These are phyloP conservation scores for Pseudoatta argentina DNA, from an alignment of 1,140 invertebrate genomes.

Conservation along the genomic window DNA sequence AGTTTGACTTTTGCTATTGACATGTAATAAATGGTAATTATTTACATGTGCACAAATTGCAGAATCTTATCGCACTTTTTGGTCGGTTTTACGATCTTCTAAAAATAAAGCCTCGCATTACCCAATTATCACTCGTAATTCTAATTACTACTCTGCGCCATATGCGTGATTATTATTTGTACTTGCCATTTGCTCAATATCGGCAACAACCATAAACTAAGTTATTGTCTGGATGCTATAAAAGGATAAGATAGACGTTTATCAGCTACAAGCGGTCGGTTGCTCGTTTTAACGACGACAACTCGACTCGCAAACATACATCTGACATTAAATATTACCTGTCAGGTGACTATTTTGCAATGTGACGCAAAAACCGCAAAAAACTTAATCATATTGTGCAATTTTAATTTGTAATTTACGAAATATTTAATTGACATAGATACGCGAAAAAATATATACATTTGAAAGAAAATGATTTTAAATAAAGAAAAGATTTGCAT, in stretches of 20 bases:
- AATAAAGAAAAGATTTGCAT: background rate
- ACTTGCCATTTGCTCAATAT: conserved; percentile 78
- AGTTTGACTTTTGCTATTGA: background rate
- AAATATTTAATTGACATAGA: conserved; percentile 3
- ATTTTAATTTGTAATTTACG: conserved; percentile 6
- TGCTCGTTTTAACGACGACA: conserved; percentile 72
- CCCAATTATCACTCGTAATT: conserved; percentile 38
- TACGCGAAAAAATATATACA: background rate
- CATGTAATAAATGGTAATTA: conserved; percentile 24
- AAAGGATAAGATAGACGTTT: conserved; percentile 83
- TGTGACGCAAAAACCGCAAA: conserved; percentile 1
- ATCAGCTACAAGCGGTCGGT: conserved; percentile 78
- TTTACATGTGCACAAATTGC: conserved; percentile 9
- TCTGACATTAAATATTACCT: conserved; percentile 64
- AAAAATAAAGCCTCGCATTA: conserved; percentile 1
- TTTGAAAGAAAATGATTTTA: background rate
- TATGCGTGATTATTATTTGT: conserved; percentile 76
- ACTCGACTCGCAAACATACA: conserved; percentile 54
- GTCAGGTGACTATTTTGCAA: conserved; percentile 15
- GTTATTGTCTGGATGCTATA: conserved; percentile 80
- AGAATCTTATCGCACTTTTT: conserved; percentile 27
- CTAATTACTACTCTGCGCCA: conserved; percentile 64
- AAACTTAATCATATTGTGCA: conserved; percentile 5
- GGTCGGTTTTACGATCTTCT: conserved; percentile 18
- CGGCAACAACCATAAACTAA: conserved; percentile 79